These are phyloP conservation scores for Megathymus violae DNA, from an alignment of 1,140 invertebrate genomes.

Conservation along the genomic window DNA sequence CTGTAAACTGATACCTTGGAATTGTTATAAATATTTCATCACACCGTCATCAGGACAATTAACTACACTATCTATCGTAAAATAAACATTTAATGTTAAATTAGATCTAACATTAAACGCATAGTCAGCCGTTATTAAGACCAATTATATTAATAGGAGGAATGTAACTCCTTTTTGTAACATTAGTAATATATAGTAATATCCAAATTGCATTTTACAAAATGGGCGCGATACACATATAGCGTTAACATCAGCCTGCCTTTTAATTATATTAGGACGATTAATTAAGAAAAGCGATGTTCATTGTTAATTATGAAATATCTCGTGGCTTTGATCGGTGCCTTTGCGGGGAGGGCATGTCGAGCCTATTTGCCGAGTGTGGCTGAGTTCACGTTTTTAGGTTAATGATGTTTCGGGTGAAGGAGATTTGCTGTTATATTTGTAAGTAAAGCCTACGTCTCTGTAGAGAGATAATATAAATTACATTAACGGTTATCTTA, in stretches of 20 bases:
- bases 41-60: too few relatives aligned
- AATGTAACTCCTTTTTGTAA: too few relatives aligned
- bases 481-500: background rate
- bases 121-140: too few relatives aligned
- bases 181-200: too few relatives aligned
- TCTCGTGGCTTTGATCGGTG: slow-evolving; percentile 9
- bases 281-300: slow-evolving; percentile 15
- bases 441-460: background rate
- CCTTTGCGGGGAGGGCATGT: slow-evolving; percentile 7
- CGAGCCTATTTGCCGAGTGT: slow-evolving; percentile 21
- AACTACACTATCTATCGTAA: too few relatives aligned
- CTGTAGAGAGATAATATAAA: background rate
- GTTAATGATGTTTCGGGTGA: slow-evolving; percentile 14
- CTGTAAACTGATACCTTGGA: too few relatives aligned
- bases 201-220: background rate
- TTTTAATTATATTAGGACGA: slow-evolving; percentile 11
- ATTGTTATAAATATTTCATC: too few relatives aligned
- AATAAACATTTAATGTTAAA: too few relatives aligned
- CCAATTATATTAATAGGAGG: too few relatives aligned
- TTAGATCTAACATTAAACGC: too few relatives aligned
- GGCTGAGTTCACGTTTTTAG: slow-evolving; percentile 29
- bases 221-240: too few relatives aligned
- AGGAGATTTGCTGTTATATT: background rate
- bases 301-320: slow-evolving; percentile 13
- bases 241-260: background rate